A percentile compares a stretch with the other conserved stretches of the same genome.
phyloP scores from a whole-genome alignment of 2,113 vertebrate genomes.

The Xerus inauris region DNA sequence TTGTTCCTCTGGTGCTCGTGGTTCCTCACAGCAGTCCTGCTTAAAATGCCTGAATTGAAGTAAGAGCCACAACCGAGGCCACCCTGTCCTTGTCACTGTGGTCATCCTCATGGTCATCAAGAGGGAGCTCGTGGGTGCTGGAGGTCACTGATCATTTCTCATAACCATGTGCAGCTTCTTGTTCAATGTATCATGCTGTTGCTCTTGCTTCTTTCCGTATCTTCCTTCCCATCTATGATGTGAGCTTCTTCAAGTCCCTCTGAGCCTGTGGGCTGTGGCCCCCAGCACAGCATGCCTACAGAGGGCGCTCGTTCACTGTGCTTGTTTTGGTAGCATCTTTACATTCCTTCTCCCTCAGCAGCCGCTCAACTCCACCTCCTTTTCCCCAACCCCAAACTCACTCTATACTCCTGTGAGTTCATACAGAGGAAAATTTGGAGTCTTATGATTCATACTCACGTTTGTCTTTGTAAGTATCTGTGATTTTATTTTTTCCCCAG shows the following conservation, averaged over 20 bases:
- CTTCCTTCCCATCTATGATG: background rate
- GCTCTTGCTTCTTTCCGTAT: background rate
- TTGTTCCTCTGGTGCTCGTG: background rate
- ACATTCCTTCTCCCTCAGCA: background rate
- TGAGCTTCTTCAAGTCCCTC: background rate
- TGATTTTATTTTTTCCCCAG: background rate
- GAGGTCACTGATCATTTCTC: background rate
- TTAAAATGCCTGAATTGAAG: background rate
- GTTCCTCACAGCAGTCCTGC: slow-evolving; percentile 4
- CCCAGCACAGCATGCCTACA: background rate
- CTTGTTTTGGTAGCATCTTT: background rate
- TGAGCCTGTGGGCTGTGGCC: background rate
- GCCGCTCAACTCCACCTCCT: background rate
- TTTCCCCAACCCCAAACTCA: background rate
- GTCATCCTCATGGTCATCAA: background rate
- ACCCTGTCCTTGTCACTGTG: background rate
- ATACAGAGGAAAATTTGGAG: background rate
- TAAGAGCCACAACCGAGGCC: background rate
- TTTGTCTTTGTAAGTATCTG: slow-evolving; percentile 37
- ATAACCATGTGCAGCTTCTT: background rate
- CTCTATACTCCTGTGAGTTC: background rate
- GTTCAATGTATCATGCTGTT: background rate
- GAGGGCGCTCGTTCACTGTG: background rate
- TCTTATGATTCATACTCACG: background rate
- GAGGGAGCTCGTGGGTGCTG: background rate